phyloP scores from a whole-genome alignment of 2,888 invertebrate genomes.

The Lochmaea capreae region DNA sequence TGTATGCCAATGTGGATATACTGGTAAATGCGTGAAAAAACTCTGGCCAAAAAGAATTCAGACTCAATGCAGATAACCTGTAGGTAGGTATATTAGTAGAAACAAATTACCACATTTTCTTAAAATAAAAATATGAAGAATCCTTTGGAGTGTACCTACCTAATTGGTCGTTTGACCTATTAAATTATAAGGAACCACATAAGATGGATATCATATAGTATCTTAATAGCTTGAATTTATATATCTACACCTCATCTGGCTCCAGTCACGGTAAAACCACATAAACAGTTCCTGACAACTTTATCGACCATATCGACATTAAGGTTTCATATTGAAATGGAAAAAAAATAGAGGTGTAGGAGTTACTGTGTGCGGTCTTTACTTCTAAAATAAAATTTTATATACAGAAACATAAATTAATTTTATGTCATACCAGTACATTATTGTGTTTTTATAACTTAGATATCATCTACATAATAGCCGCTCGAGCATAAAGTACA shows the following conservation, averaged over 20 bases:
- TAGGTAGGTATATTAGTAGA: too few species aligned
- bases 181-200: not conserved
- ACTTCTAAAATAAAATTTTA: not conserved
- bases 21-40: too few species aligned
- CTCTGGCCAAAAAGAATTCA: too few species aligned
- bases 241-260: not conserved
- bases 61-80: too few species aligned
- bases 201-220: not conserved
- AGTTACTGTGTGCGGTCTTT: not conserved
- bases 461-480: too few species aligned
- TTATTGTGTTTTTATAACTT: too few species aligned
- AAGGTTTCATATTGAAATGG: not conserved
- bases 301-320: not conserved
- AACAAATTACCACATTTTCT: too few species aligned
- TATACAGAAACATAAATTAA: not conserved
- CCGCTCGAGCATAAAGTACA: too few species aligned
- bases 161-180: not conserved
- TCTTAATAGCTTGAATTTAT: not conserved
- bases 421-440: too few species aligned
- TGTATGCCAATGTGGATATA: too few species aligned
- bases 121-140: too few species aligned
- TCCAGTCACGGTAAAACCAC: not conserved
- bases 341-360: not conserved
- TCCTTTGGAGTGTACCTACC: too few species aligned
- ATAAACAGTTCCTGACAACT: not conserved